Base-by-base conservation (phyloP, 92 coral and sea anemone species). In the Umimayanthus chanpuru region DNA sequence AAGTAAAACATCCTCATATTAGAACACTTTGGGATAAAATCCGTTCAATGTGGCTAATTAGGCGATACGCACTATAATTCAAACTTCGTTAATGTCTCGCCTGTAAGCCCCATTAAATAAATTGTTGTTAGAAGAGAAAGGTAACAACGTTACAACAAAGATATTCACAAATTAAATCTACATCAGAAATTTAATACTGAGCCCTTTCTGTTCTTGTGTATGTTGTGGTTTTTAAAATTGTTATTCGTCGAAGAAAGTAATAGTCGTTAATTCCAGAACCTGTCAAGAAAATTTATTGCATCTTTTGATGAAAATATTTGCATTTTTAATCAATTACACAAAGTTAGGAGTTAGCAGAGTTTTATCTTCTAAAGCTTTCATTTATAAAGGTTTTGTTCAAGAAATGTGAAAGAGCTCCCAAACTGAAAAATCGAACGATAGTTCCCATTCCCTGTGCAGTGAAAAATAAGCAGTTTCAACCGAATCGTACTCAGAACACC, bases 291-390 rank as follows among this genome's bases (percentile, higher is more conserved):
- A 58, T 81, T 58, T 81, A 81, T 81, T 38, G 61, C 14, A 53
- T 30, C 50, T 81, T 30, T 81, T 81, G 71, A 30, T 6, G 40
- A 56, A 20, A 58, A 9, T 56, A 53, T 81, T 81, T 81, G 73
- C 85, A 61, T 53, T 81, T 58, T 30, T 56, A 81, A 81, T 58
- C 61, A 78, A 78, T 61, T 75, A 75, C 79, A 75, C 79, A 75
- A 36, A 75, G 85, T 18, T 61, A 72, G 44, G 41, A 55, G 50
- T 11, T 58, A 29, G 28, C 9, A 9, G 28, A 40, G 41, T 18
- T 61, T 32, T 32, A 61, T 29, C 40, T 81, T 40, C n/a, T 61
- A 38, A 81, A 28, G 18, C 44, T 32, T 29, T 16, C 30, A 25
- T 29, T 81, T 56, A 30, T 75, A 38, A 38, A 28, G 43, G 32